These are phyloP conservation scores for Tethya wilhelma DNA, from an alignment of 37 sponge, comb jelly and placozoan species.

Conservation along the genomic window DNA sequence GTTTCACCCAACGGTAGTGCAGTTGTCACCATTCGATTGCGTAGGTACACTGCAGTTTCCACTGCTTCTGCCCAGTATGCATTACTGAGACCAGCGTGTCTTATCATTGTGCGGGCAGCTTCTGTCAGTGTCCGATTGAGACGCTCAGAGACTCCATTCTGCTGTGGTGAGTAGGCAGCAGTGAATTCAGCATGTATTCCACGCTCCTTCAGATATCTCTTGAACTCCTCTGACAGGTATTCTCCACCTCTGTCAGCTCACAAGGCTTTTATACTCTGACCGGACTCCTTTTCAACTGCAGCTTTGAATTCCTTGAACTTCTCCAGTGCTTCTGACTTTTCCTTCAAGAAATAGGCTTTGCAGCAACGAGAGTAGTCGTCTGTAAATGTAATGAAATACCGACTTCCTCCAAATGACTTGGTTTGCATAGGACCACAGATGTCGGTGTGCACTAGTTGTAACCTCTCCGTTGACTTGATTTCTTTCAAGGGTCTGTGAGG, in stretches of 20 bases:
- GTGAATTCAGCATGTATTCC: slow-evolving; percentile 43
- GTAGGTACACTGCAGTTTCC: slow-evolving; percentile 42
- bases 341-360: slow-evolving; percentile 44
- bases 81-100: slow-evolving; percentile 47
- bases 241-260: slow-evolving; percentile 57
- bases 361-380: slow-evolving; percentile 64
- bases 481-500: slow-evolving; percentile 33
- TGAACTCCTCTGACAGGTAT: slow-evolving; percentile 55
- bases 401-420: slow-evolving; percentile 55
- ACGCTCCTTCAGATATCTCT: slow-evolving; percentile 30
- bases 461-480: slow-evolving; percentile 16
- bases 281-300: slow-evolving; percentile 29
- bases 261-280: slow-evolving; percentile 20
- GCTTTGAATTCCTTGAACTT: slow-evolving; percentile 69
- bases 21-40: slow-evolving; percentile 35
- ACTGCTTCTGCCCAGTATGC: slow-evolving; percentile 69
- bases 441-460: slow-evolving; percentile 53
- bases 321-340: slow-evolving; percentile 42
- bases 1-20: slow-evolving; percentile 1
- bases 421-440: slow-evolving; percentile 69
- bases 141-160: slow-evolving; percentile 56
- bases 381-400: slow-evolving; percentile 62
- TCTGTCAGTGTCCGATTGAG: slow-evolving; percentile 64
- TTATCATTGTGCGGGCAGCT: slow-evolving; percentile 46
- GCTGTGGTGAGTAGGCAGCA: slow-evolving; percentile 45